Conservation (phyloP, 1,140 invertebrate genomes). For the Sinonovacula constricta region DNA sequence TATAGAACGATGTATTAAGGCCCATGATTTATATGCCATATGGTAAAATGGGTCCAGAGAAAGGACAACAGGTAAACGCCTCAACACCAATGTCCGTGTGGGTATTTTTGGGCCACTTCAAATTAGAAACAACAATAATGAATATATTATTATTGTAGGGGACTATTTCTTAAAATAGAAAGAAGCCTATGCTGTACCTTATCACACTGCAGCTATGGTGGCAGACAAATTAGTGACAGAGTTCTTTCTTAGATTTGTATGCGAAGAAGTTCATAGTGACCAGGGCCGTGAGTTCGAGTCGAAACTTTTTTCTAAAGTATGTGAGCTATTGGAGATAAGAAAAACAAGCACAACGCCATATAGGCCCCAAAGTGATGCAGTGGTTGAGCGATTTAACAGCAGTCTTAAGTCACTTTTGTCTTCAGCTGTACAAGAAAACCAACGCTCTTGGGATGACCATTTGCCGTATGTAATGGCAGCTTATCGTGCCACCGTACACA, state of each 20-base stretch:
- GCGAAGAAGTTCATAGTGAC: slow-evolving; percentile 13
- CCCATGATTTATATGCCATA: too few species aligned
- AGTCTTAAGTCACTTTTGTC: background rate
- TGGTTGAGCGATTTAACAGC: slow-evolving; percentile 39
- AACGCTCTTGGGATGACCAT: background rate
- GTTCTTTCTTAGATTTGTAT: slow-evolving; percentile 9
- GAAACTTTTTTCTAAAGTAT: slow-evolving; percentile 22
- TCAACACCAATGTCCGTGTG: too few species aligned
- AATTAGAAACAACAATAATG: too few species aligned
- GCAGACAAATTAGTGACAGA: background rate
- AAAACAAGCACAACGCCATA: slow-evolving; percentile 34
- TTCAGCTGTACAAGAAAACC: background rate
- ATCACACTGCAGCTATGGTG: too few species aligned
- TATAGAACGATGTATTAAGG: too few species aligned
- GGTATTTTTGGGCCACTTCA: too few species aligned
- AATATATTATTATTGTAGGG: too few species aligned
- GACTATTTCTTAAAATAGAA: too few species aligned
- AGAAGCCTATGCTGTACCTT: too few species aligned
- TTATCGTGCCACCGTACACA: slow-evolving; percentile 5
- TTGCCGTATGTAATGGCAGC: background rate
- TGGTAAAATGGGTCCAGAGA: too few species aligned
- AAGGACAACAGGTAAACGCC: too few species aligned
- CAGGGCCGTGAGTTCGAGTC: slow-evolving; percentile 32
- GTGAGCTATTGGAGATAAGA: slow-evolving; percentile 8
- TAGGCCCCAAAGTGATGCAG: background rate